Evolutionary conservation across 2,797 vertebrate species (phyloP).

Genomic region (Protosalanx chinensis): DNA sequence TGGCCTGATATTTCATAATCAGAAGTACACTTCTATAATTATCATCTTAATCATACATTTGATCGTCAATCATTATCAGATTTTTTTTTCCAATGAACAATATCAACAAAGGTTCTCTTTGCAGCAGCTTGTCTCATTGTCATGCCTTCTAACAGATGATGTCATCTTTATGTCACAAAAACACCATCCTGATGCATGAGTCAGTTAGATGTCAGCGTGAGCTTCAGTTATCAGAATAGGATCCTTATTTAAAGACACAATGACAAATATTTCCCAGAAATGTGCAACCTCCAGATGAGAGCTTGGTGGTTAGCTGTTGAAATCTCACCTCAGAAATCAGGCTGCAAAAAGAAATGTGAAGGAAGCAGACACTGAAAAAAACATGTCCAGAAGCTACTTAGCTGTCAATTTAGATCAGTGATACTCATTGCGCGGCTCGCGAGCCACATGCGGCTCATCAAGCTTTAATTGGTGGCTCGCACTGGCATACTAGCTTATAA

Average conservation of each 20-base stretch:
- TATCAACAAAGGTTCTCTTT: too few species aligned
- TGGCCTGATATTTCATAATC: too few species aligned
- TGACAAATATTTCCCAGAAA: constrained; percentile 27
- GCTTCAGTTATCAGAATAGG: not conserved
- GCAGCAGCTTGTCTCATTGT: too few species aligned
- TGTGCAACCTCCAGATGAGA: not conserved
- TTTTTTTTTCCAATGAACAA: too few species aligned
- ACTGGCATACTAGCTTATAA: too few species aligned
- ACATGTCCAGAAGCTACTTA: constrained; percentile 59
- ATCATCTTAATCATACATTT: too few species aligned
- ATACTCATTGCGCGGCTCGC: constrained; percentile 1
- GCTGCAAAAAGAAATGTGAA: constrained; percentile 37
- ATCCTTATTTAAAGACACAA: constrained; percentile 3
- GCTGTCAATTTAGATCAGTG: constrained; percentile 52
- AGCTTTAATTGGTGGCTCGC: too few species aligned
- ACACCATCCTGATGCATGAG: not conserved
- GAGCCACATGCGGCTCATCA: too few species aligned
- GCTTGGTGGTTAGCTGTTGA: constrained; percentile 42
- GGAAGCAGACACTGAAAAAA: constrained; percentile 37
- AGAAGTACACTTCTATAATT: too few species aligned
- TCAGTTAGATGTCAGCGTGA: constrained; percentile 10
- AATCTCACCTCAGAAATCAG: constrained; percentile 36
- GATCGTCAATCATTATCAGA: too few species aligned
- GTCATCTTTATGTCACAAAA: constrained; percentile 10
- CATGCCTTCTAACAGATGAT: too few species aligned